Evolutionary conservation across 2,113 vertebrate genomes (phyloP).

Genomic region (Solea solea): DNA sequence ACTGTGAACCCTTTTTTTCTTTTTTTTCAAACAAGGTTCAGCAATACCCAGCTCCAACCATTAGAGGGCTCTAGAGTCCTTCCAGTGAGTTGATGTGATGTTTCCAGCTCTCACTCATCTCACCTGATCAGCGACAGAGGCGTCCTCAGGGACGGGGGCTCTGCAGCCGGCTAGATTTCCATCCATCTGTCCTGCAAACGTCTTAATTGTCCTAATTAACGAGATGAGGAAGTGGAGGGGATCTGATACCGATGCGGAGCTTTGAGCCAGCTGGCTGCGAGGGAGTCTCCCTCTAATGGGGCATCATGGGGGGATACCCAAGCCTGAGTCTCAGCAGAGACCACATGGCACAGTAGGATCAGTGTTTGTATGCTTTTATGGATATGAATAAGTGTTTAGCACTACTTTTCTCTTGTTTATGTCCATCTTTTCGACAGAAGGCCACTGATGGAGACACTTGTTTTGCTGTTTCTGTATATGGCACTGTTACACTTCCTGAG

Average conservation of each 20-base stretch:
- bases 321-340: conserved; percentile 37
- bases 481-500: conserved; percentile 46
- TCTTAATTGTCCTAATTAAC: conserved; percentile 79
- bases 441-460: conserved; percentile 8
- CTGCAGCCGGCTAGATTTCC: conserved; percentile 72
- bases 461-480: conserved; percentile 27
- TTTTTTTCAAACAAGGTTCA: too few relatives aligned
- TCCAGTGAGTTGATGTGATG: not conserved
- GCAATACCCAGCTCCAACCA: conserved; percentile 10
- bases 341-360: conserved; percentile 29
- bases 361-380: conserved; percentile 20
- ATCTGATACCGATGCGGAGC: conserved; percentile 66
- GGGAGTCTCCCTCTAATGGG: conserved; percentile 56
- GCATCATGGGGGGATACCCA: conserved; percentile 46
- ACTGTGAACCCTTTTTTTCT: not conserved
- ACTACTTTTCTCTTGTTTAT: conserved; percentile 33
- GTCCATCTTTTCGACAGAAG: conserved; percentile 1
- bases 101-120: not conserved
- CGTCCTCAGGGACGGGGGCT: conserved; percentile 49
- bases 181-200: conserved; percentile 81
- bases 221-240: conserved; percentile 63
- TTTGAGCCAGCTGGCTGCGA: conserved; percentile 67
- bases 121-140: conserved; percentile 25
- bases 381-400: conserved; percentile 13
- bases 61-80: conserved; percentile 57